These are phyloP conservation scores for Parotia lawesii DNA, from an alignment of 2,113 vertebrate species.

Conservation along the genomic window DNA sequence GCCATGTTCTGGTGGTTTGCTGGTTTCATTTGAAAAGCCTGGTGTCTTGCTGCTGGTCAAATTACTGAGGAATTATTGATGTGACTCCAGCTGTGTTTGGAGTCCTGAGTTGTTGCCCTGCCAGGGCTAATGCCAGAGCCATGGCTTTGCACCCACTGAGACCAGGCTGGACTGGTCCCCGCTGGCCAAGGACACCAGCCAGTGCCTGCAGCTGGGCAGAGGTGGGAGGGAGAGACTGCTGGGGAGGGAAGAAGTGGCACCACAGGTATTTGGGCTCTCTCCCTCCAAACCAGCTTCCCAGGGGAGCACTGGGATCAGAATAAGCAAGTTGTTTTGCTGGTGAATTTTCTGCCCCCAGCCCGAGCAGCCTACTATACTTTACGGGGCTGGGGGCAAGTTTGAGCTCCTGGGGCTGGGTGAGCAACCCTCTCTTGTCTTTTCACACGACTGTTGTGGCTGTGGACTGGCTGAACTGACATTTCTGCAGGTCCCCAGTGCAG, in stretches of 20 bases:
- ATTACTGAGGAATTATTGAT: background rate
- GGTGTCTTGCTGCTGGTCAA: background rate
- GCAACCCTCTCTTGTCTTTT: background rate
- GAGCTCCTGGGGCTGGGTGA: background rate
- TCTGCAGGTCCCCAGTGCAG: background rate
- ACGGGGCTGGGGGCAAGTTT: accelerated
- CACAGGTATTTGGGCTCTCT: background rate
- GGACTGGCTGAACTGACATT: background rate
- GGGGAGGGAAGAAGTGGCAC: background rate
- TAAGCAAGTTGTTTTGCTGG: background rate
- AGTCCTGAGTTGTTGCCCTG: background rate
- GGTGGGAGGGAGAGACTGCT: background rate
- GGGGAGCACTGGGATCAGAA: background rate
- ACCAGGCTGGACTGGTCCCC: background rate
- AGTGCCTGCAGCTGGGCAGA: background rate
- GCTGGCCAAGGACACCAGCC: background rate
- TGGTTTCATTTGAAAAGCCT: background rate
- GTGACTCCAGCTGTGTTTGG: background rate
- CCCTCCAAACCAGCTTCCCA: background rate
- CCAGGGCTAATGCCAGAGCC: background rate
- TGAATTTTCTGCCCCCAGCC: background rate
- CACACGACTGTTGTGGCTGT: accelerated
- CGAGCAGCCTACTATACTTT: background rate
- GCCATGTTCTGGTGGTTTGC: accelerated
- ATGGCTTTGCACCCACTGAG: background rate